phyloP scores from a whole-genome alignment of 2,113 vertebrate genomes.

The Boulengerochromis microlepis region DNA sequence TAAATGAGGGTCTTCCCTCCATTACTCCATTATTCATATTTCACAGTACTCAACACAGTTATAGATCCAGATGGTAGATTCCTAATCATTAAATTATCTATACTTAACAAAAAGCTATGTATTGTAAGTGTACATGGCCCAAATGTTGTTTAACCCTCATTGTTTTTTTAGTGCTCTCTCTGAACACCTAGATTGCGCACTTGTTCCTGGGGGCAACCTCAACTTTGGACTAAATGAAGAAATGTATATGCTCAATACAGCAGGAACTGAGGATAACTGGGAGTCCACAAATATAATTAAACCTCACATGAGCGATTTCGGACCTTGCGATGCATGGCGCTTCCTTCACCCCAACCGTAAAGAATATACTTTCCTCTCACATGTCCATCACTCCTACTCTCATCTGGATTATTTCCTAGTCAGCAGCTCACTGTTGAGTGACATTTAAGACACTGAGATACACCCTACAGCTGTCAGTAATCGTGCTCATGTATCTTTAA shows the following conservation, averaged over 20 bases:
- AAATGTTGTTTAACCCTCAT: not conserved
- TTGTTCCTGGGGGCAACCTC: not conserved
- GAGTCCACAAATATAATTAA: not conserved
- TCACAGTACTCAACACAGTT: not conserved
- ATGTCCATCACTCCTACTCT: not conserved
- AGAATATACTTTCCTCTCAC: not conserved
- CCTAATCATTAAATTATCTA: not conserved
- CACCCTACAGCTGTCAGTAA: not conserved
- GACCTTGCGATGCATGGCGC: fast-evolving
- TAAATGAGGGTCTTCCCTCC: not conserved
- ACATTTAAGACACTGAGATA: not conserved
- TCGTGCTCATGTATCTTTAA: not conserved
- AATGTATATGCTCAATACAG: not conserved
- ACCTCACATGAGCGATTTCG: not conserved
- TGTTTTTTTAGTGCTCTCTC: not conserved
- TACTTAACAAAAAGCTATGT: not conserved
- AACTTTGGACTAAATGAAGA: not conserved
- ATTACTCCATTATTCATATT: not conserved
- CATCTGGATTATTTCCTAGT: not conserved
- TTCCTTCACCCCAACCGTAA: not conserved
- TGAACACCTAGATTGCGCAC: not conserved
- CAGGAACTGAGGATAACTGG: not conserved
- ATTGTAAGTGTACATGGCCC: fast-evolving
- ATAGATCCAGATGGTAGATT: not conserved
- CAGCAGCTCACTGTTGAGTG: not conserved